A percentile compares a stretch with the other conserved stretches of the same genome.
These are phyloP conservation scores for Drosophila nikananu DNA, from an alignment of 1,140 invertebrate species.

Conservation along the genomic window DNA sequence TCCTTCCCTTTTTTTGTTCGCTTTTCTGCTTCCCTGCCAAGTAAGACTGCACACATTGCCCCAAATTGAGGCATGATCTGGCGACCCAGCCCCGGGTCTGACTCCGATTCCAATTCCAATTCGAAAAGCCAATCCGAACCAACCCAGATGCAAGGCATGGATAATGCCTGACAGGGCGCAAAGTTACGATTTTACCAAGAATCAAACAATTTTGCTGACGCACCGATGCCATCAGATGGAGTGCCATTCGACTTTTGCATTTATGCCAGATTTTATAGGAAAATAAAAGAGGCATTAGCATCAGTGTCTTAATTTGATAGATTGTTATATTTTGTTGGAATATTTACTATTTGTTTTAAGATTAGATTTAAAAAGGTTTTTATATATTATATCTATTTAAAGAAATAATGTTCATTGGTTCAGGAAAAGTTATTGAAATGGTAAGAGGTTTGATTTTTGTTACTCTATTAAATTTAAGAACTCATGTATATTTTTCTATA, in stretches of 20 bases:
- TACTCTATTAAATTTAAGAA: neutral
- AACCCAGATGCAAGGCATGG: conserved; percentile 43
- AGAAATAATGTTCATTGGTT: too few relatives aligned
- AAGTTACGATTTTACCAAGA: conserved; percentile 38
- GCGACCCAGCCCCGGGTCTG: conserved; percentile 38
- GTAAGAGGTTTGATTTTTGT: neutral
- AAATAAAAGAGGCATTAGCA: neutral
- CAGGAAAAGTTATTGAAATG: too few relatives aligned
- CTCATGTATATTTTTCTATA: too few relatives aligned
- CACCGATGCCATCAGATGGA: conserved; percentile 33
- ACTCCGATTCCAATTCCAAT: conserved; percentile 18
- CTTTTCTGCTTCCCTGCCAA: conserved; percentile 15
- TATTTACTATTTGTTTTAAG: neutral
- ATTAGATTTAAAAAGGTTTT: neutral
- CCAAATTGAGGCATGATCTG: conserved; percentile 62
- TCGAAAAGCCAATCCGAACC: conserved; percentile 4
- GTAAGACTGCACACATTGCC: conserved; percentile 74
- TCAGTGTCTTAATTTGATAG: neutral
- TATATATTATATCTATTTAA: too few relatives aligned
- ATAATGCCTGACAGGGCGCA: conserved; percentile 40
- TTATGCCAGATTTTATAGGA: neutral
- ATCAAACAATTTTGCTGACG: conserved; percentile 47
- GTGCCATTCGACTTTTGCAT: neutral
- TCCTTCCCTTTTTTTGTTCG: conserved; percentile 8
- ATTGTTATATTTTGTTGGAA: neutral